Conservation (phyloP, 2,888 invertebrate species). For the Hecatera dysodea region DNA sequence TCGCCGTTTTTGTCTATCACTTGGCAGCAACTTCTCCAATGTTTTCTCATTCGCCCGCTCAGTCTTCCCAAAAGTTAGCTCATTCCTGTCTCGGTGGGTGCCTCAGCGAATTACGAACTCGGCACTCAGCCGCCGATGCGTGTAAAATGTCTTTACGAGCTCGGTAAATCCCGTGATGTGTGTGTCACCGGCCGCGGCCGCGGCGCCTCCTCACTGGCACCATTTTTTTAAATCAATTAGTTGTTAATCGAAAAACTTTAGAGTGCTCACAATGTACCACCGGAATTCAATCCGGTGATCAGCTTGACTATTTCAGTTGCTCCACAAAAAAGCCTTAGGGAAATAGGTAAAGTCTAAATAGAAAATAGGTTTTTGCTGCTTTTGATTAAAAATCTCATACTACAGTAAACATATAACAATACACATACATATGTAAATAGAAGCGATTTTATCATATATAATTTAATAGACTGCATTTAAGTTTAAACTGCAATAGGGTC, state of each 20-base stretch:
- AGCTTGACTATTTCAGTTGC: slow-evolving; percentile 12
- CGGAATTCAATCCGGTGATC: slow-evolving; percentile 63
- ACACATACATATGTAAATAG: not conserved
- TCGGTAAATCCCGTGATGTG: slow-evolving; percentile 80
- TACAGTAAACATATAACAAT: not conserved
- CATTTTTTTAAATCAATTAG: slow-evolving; percentile 86
- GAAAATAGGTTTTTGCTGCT: not conserved
- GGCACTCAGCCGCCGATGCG: slow-evolving; percentile 86
- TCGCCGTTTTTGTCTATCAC: slow-evolving; percentile 85
- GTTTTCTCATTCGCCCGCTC: slow-evolving; percentile 87
- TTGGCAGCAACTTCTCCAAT: slow-evolving; percentile 85
- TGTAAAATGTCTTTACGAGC: slow-evolving; percentile 87
- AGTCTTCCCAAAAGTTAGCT: slow-evolving; percentile 85
- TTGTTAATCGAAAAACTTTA: slow-evolving; percentile 87
- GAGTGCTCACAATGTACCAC: slow-evolving; percentile 64
- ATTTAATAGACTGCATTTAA: not conserved
- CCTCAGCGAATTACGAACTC: slow-evolving; percentile 84
- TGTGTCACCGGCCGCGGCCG: slow-evolving; percentile 73
- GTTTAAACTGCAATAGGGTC: not conserved
- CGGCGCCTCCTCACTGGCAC: slow-evolving; percentile 56
- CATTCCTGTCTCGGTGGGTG: slow-evolving; percentile 85
- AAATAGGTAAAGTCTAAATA: not conserved
- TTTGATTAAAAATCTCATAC: not conserved
- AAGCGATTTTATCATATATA: not conserved
- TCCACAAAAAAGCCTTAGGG: slow-evolving; percentile 11